Evolutionary conservation across 2,113 vertebrate species (phyloP), one percentile per base, ranked within the genome.

Genomic region (Lota lota): DNA sequence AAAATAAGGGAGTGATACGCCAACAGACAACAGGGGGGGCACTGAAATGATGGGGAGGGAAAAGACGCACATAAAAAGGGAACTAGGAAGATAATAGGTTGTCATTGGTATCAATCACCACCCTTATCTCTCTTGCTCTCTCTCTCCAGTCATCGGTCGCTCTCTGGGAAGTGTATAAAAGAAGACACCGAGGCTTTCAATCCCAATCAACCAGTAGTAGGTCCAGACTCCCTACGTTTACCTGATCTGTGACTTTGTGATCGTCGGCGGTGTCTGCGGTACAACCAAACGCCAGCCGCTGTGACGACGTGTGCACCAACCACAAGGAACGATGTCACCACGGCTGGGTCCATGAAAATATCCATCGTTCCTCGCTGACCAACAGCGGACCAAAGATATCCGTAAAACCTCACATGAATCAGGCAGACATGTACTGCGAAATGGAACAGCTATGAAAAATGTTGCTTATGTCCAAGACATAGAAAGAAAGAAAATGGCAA

Each of bases 201-300:
- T 47, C 40, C 40, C 40, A 47, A 10, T 14, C 40, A 6, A 33
- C 28, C 4, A 33, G 28, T 33, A 0, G 64, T 77, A 47, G 40
- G 40, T 47, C 40, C 40, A 47, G 10, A 14, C 10, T 47, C 12
- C 10, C 40, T 47, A 14, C 12, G 40, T 47, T 12, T 88, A 90
- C 91, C 88, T 87, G 56, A 1, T 1, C 64, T 59, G 3, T 53
- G 15, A 8, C 1, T 11, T 16, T 24, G 59, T 1, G 24, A 14
- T 40, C 2, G 65, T 0, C 18, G 66, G 0, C 67, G 22, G 12
- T 73, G 82, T 2, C 87, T 80, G 18, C 79, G 22, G 75, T 77
- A 92, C 72, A 90, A 83, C 91, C 91, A 93, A 33, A 89, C 72
- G 4, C 91, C 91, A 1, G 90, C 87, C 1, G 85, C 90, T 0